Evolutionary conservation across 1,140 invertebrate species (phyloP).

Genomic region (Procambarus virginalis): DNA sequence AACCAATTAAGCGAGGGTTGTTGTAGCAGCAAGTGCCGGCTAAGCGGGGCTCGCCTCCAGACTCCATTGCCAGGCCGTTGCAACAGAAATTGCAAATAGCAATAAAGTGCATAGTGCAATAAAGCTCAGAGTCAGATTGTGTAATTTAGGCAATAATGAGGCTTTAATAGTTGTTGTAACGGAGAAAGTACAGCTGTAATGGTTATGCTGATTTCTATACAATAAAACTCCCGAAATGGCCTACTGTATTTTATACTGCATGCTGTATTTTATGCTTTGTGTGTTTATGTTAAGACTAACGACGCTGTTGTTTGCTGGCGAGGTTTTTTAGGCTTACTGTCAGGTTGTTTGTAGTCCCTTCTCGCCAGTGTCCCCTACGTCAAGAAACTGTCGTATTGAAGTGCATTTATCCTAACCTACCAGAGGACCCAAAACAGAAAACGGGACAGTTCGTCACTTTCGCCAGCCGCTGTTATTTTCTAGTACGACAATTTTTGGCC

Average conservation of each 20-base stretch:
- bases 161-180: conserved; percentile 43
- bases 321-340: conserved; percentile 23
- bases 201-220: conserved; percentile 57
- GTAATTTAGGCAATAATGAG: conserved; percentile 47
- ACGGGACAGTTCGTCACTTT: too few species aligned
- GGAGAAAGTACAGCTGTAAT: conserved; percentile 49
- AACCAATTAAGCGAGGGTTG: neutral
- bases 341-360: neutral
- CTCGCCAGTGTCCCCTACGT: too few species aligned
- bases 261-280: conserved; percentile 61
- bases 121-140: conserved; percentile 44
- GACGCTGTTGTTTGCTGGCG: conserved; percentile 48
- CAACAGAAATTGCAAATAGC: conserved; percentile 36
- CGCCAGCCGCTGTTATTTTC: too few species aligned
- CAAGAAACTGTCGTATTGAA: too few species aligned
- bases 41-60: neutral
- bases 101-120: conserved; percentile 44
- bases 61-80: conserved; percentile 30
- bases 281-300: conserved; percentile 62
- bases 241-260: conserved; percentile 55
- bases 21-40: neutral
- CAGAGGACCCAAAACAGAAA: too few species aligned
- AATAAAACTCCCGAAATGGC: conserved; percentile 53
- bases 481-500: too few species aligned
- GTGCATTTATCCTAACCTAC: too few species aligned